Percentiles rank a stretch among this genome's conserved stretches.
These are phyloP conservation scores for Epinephelus awoara DNA, from an alignment of 2,797 vertebrate genomes.

Conservation along the genomic window DNA sequence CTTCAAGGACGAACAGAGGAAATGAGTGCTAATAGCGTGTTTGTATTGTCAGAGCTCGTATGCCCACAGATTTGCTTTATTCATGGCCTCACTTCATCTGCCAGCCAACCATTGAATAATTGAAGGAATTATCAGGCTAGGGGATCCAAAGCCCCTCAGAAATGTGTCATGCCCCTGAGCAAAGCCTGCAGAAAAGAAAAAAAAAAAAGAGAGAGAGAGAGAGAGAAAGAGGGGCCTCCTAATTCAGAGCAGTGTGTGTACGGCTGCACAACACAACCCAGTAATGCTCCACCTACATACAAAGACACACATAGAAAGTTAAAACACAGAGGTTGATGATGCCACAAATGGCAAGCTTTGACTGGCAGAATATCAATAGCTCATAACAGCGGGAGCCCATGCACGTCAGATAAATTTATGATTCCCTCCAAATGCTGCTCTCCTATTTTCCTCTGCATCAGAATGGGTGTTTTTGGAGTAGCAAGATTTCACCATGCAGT, in stretches of 20 bases:
- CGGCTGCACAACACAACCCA: conserved; percentile 48
- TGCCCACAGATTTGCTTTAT: conserved; percentile 81
- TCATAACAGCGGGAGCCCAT: conserved; percentile 73
- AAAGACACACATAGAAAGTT: conserved; percentile 65
- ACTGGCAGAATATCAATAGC: conserved; percentile 81
- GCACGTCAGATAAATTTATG: conserved; percentile 78
- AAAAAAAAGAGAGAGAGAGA: conserved; percentile 31
- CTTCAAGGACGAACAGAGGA: conserved; percentile 71
- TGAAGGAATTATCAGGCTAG: conserved; percentile 84
- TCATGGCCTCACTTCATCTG: conserved; percentile 80
- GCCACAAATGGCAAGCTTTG: conserved; percentile 80
- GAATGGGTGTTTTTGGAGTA: conserved; percentile 78
- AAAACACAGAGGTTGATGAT: conserved; percentile 78
- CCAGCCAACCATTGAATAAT: conserved; percentile 83
- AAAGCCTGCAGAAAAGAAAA: conserved; percentile 71
- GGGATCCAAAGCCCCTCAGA: conserved; percentile 83
- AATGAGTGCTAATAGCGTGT: conserved; percentile 72
- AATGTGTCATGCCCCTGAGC: conserved; percentile 84
- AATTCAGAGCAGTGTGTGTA: conserved; percentile 62
- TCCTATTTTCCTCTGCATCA: conserved; percentile 71
- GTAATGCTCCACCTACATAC: conserved; percentile 74
- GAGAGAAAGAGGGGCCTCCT: conserved; percentile 56
- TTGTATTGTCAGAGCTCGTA: conserved; percentile 68
- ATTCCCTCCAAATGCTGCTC: conserved; percentile 70
- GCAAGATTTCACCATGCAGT: conserved; percentile 74